Percentiles rank a stretch among this genome's conserved stretches.
These are phyloP conservation scores for Puntigrus tetrazona DNA, from an alignment of 2,113 vertebrate genomes.

Conservation along the genomic window DNA sequence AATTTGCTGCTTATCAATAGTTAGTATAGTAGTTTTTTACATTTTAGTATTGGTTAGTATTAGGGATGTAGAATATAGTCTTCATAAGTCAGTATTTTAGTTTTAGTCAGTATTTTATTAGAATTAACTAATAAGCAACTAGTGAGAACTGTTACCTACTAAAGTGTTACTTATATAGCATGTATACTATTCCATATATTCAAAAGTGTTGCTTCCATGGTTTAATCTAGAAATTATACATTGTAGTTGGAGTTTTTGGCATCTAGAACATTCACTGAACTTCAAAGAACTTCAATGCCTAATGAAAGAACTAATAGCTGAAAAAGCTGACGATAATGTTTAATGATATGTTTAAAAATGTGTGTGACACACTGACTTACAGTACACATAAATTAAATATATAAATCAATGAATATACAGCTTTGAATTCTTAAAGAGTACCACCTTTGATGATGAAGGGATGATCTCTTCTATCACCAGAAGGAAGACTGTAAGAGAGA, in stretches of 20 bases:
- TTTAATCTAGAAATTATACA: neutral
- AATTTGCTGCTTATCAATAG: too few species aligned
- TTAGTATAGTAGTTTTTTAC: too few species aligned
- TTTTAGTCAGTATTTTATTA: too few species aligned
- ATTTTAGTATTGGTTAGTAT: too few species aligned
- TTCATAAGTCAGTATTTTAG: too few species aligned
- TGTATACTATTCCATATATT: neutral
- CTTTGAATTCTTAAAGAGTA: neutral
- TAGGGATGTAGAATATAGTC: too few species aligned
- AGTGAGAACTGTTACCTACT: too few species aligned
- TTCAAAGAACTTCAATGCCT: neutral
- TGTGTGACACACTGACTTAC: neutral
- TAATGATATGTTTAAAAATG: neutral
- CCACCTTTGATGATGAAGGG: slow-evolving; percentile 89
- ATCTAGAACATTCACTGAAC: neutral
- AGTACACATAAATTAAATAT: too few species aligned
- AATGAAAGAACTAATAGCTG: neutral
- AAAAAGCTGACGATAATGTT: neutral
- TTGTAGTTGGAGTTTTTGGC: neutral
- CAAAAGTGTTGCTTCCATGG: neutral
- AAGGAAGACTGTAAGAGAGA: slow-evolving; percentile 96
- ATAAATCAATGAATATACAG: neutral
- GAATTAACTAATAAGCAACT: too few species aligned
- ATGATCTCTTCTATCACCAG: slow-evolving; percentile 98
- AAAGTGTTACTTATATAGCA: neutral